Conservation (phyloP, 2,113 vertebrate genomes). For the Chaenocephalus aceratus region DNA sequence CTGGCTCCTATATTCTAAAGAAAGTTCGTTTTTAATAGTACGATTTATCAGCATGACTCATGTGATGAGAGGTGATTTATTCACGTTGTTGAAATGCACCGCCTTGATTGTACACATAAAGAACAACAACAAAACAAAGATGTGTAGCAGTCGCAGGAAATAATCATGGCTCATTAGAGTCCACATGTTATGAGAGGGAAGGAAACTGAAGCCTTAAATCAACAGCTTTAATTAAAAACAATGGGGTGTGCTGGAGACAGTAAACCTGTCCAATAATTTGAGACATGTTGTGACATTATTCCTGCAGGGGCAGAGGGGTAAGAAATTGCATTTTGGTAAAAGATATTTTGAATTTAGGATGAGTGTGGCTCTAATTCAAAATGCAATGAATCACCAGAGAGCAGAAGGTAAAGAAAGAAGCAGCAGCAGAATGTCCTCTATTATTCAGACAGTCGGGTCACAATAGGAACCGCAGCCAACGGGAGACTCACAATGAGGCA, state of each 20-base stretch:
- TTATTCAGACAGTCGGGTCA: conserved; percentile 34
- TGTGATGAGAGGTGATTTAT: conserved; percentile 32
- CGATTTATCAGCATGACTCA: conserved; percentile 10
- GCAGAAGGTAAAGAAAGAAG: conserved; percentile 23
- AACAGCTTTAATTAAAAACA: conserved; percentile 33
- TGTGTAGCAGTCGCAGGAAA: conserved; percentile 25
- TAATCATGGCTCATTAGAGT: conserved; percentile 43
- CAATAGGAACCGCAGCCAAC: conserved; percentile 20
- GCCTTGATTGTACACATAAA: conserved; percentile 36
- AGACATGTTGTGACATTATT: background rate
- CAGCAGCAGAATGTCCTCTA: conserved; percentile 4
- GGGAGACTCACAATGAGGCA: conserved; percentile 17
- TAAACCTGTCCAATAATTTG: conserved; percentile 14
- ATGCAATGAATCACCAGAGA: background rate
- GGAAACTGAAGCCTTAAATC: conserved; percentile 27
- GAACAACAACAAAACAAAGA: conserved; percentile 5
- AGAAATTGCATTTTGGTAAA: background rate
- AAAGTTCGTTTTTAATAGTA: conserved; percentile 23
- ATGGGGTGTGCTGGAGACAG: background rate
- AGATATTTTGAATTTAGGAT: background rate
- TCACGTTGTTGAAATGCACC: conserved; percentile 15
- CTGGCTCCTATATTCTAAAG: background rate
- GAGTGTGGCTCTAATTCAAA: background rate
- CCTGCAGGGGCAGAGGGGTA: background rate
- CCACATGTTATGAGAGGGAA: conserved; percentile 2